Evolutionary conservation across 2,797 vertebrate species (phyloP).

Genomic region (Dipus sagitta): DNA sequence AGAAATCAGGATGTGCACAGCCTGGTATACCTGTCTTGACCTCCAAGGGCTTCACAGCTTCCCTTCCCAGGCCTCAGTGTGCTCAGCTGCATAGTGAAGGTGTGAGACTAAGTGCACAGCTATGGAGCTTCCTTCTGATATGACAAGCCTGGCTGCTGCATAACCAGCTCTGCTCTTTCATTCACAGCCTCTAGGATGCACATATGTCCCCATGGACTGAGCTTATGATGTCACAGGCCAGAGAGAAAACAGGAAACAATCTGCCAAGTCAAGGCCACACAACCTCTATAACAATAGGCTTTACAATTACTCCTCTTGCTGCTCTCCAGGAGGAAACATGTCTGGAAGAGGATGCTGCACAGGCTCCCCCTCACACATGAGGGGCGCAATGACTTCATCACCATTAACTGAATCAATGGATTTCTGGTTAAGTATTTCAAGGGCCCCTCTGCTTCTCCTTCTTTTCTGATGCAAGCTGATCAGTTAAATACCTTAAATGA

Average conservation of each 20-base stretch:
- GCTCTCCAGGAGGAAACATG: background rate
- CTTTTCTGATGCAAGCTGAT: too few relatives aligned
- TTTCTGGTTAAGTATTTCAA: background rate
- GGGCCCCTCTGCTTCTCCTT: background rate
- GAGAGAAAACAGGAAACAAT: conserved; percentile 28
- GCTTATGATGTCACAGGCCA: conserved; percentile 32
- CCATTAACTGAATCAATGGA: background rate
- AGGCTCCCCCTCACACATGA: background rate
- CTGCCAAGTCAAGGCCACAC: background rate
- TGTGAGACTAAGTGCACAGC: accelerated
- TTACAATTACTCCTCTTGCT: background rate
- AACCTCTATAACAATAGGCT: conserved; percentile 29
- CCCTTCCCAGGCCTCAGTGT: background rate
- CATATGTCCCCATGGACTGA: background rate
- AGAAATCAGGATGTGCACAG: background rate
- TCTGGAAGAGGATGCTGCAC: conserved; percentile 30
- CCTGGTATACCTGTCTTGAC: background rate
- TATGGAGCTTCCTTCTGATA: background rate
- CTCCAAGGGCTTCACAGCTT: background rate
- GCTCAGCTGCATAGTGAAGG: background rate
- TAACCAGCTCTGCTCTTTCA: background rate
- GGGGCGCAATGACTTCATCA: background rate
- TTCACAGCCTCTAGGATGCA: conserved; percentile 56
- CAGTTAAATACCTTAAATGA: too few relatives aligned
- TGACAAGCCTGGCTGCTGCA: background rate